A percentile compares a stretch with the other conserved stretches of the same genome.
Conservation (phyloP, 2,113 vertebrate species). For the Thalassoma bifasciatum region DNA sequence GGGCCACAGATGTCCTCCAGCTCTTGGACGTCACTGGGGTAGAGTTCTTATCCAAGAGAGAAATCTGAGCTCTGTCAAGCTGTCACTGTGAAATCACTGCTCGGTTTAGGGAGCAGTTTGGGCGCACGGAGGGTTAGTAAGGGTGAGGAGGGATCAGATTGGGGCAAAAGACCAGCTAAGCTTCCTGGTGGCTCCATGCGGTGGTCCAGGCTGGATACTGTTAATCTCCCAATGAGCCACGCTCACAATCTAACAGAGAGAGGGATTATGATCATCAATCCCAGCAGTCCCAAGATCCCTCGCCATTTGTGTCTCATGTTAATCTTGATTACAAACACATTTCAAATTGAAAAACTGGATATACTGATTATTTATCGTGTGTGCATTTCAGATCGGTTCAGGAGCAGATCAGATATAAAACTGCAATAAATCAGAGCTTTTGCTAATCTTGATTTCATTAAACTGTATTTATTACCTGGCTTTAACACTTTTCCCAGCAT, state of each 20-base stretch:
- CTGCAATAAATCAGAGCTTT: slow-evolving; percentile 23
- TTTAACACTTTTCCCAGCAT: background rate
- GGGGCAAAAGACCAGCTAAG: slow-evolving; percentile 13
- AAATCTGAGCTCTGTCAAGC: background rate
- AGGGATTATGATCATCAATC: slow-evolving; percentile 62
- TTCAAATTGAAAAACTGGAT: slow-evolving; percentile 28
- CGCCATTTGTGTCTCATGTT: slow-evolving; percentile 60
- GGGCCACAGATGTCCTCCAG: slow-evolving; percentile 56
- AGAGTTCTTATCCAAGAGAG: slow-evolving; percentile 29
- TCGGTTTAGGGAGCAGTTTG: slow-evolving; percentile 1
- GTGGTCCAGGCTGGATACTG: slow-evolving; percentile 36
- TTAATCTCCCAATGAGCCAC: slow-evolving; percentile 41
- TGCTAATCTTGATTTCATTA: slow-evolving; percentile 45
- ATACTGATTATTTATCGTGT: no score
- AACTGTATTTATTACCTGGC: slow-evolving; percentile 6
- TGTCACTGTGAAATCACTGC: background rate
- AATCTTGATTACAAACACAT: slow-evolving; percentile 63
- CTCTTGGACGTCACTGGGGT: slow-evolving; percentile 11
- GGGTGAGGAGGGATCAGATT: slow-evolving; percentile 11
- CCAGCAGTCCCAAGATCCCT: slow-evolving; percentile 44
- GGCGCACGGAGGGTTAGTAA: slow-evolving; percentile 32
- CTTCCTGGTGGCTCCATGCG: slow-evolving; percentile 27
- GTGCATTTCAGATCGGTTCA: background rate
- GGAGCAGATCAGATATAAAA: slow-evolving; percentile 9
- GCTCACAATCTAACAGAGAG: slow-evolving; percentile 37